Evolutionary conservation across 2,113 vertebrate genomes (phyloP).

Genomic region (Holacanthus passer): DNA sequence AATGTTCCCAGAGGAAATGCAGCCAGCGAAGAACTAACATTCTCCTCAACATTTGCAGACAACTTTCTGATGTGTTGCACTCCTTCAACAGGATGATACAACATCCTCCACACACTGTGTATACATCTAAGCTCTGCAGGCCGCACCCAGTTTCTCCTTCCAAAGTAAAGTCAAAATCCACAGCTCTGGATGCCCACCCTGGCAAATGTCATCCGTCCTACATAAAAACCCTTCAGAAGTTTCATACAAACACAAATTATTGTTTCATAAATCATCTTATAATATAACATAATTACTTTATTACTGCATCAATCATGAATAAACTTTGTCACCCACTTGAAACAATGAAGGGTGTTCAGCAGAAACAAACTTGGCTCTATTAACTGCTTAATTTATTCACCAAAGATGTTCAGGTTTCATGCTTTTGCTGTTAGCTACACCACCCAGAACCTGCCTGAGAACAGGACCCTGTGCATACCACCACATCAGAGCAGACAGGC

Average conservation of each 20-base stretch:
- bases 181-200: background rate
- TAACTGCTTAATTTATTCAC: background rate
- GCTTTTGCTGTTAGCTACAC: background rate
- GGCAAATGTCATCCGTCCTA: conserved; percentile 1
- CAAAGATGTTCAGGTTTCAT: background rate
- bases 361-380: background rate
- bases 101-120: conserved; percentile 15
- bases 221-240: background rate
- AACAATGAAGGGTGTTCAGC: background rate
- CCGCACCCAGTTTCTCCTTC: conserved; percentile 12
- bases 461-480: background rate
- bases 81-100: conserved; percentile 8
- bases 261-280: background rate
- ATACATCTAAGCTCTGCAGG: conserved; percentile 19
- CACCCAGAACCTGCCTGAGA: background rate
- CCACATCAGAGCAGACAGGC: background rate
- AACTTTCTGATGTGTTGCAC: conserved; percentile 7
- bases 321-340: background rate
- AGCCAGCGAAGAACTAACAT: background rate
- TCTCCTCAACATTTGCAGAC: conserved; percentile 7
- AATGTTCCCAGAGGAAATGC: conserved; percentile 28
- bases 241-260: background rate
- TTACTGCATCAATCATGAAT: background rate
- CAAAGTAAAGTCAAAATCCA: conserved; percentile 22
- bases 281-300: background rate